phyloP scores from a whole-genome alignment of 2,113 vertebrate genomes.

The Nothocercus nigrocapillus region DNA sequence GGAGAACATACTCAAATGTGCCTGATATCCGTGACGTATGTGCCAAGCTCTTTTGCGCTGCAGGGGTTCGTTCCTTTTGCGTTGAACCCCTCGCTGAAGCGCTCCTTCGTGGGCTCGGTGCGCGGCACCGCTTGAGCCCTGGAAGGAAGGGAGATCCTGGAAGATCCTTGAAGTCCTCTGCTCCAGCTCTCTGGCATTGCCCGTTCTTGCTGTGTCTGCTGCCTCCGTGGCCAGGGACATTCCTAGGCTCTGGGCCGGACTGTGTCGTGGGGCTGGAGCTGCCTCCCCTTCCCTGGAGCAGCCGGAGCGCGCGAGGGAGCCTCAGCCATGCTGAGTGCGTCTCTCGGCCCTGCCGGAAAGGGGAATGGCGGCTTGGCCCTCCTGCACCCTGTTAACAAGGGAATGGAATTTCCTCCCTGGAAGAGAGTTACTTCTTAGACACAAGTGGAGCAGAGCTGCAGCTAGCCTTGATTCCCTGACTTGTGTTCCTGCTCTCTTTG shows the following conservation, averaged over 20 bases:
- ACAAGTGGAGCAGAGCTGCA: neutral
- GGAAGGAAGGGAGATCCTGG: neutral
- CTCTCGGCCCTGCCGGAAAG: no score
- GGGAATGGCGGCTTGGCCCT: no score
- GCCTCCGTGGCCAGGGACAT: neutral
- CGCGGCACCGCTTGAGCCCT: neutral
- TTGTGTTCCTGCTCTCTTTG: neutral
- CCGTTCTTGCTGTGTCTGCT: neutral
- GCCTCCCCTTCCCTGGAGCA: neutral
- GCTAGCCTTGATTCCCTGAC: neutral
- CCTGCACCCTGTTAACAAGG: neutral
- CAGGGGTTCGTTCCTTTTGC: neutral
- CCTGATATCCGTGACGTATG: fast-evolving
- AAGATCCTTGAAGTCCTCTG: neutral
- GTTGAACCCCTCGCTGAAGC: neutral
- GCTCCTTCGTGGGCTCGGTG: neutral
- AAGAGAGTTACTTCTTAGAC: neutral
- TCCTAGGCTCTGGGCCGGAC: neutral
- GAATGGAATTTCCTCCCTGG: neutral
- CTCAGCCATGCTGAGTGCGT: neutral
- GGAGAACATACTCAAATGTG: neutral
- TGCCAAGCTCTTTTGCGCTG: neutral
- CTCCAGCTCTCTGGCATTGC: neutral
- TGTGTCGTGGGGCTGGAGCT: neutral
- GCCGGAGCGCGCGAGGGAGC: neutral